A percentile compares a stretch with the other conserved stretches of the same genome.
Evolutionary conservation across 30 jellyfish, hydroid and myxozoan species (phyloP).

Genomic region (Clytia hemisphaerica): DNA sequence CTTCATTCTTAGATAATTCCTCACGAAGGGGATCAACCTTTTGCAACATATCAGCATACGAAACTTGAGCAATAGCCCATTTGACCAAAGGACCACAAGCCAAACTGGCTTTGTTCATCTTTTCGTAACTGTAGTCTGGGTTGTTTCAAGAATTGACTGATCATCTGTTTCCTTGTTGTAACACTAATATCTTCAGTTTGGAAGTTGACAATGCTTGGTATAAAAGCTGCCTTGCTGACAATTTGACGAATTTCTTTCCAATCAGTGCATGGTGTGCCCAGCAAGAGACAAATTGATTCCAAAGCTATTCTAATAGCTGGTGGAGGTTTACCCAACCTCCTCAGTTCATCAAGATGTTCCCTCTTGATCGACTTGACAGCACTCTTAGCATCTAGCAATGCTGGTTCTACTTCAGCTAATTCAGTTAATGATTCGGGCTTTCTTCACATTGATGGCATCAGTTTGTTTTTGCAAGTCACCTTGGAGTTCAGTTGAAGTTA

Average conservation of each 20-base stretch:
- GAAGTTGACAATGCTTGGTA: slow-evolving; percentile 90
- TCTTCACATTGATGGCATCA: slow-evolving; percentile 70
- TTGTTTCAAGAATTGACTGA: slow-evolving; percentile 56
- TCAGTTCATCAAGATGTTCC: slow-evolving; percentile 89
- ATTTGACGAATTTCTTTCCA: slow-evolving; percentile 94
- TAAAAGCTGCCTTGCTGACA: slow-evolving; percentile 81
- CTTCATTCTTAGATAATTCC: slow-evolving; percentile 53
- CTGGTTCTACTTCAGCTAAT: slow-evolving; percentile 93
- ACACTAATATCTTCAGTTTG: slow-evolving; percentile 85
- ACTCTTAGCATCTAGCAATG: slow-evolving; percentile 85
- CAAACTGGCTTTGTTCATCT: slow-evolving; percentile 85
- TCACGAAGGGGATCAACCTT: slow-evolving; percentile 79
- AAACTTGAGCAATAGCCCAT: slow-evolving; percentile 99
- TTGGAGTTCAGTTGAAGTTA: slow-evolving; percentile 92
- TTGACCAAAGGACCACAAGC: slow-evolving; percentile 98
- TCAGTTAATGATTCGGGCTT: slow-evolving; percentile 88
- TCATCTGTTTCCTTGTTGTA: slow-evolving; percentile 85
- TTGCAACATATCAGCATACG: slow-evolving; percentile 84
- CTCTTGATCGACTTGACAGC: slow-evolving; percentile 93
- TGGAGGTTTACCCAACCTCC: slow-evolving; percentile 95
- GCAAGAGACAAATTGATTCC: slow-evolving; percentile 86
- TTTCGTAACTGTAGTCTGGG: slow-evolving; percentile 77
- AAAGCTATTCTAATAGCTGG: slow-evolving; percentile 76
- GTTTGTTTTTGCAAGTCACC: slow-evolving; percentile 84
- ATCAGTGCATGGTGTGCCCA: slow-evolving; percentile 83